Percentiles rank a stretch among this genome's conserved stretches.
Evolutionary conservation across 2,113 vertebrate genomes (phyloP).

Genomic region (Gymnarchus niloticus): DNA sequence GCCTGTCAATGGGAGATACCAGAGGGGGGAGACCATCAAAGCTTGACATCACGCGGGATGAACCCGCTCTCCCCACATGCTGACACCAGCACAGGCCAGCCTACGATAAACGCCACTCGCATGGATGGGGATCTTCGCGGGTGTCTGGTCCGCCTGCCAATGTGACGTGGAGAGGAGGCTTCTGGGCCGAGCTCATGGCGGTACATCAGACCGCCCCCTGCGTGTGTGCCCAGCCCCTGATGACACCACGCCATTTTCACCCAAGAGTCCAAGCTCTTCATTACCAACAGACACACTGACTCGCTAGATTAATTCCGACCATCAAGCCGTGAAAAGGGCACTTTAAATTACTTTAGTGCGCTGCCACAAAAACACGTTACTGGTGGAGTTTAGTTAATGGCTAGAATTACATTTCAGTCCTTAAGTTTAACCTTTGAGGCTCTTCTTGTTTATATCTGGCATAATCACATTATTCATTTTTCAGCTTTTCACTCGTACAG

Average conservation of each 20-base stretch:
- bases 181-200: not conserved
- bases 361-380: not conserved
- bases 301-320: constrained; percentile 13
- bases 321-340: constrained; percentile 2
- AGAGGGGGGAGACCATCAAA: not conserved
- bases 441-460: not conserved
- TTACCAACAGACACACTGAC: not conserved
- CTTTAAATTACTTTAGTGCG: constrained; percentile 10
- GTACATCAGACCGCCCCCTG: not conserved
- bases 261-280: not conserved
- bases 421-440: constrained; percentile 7
- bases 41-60: not conserved
- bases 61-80: not conserved
- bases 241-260: not conserved
- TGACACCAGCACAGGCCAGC: not conserved
- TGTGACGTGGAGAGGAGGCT: not conserved
- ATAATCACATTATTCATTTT: not conserved
- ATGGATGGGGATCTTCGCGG: not conserved
- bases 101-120: not conserved
- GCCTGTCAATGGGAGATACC: not conserved
- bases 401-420: constrained; percentile 7
- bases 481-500: not conserved
- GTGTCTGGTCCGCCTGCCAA: not conserved
- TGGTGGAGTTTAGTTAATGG: constrained; percentile 7
- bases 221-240: not conserved